phyloP scores from a whole-genome alignment of 2,113 vertebrate species.

The Syrmaticus mikado region DNA sequence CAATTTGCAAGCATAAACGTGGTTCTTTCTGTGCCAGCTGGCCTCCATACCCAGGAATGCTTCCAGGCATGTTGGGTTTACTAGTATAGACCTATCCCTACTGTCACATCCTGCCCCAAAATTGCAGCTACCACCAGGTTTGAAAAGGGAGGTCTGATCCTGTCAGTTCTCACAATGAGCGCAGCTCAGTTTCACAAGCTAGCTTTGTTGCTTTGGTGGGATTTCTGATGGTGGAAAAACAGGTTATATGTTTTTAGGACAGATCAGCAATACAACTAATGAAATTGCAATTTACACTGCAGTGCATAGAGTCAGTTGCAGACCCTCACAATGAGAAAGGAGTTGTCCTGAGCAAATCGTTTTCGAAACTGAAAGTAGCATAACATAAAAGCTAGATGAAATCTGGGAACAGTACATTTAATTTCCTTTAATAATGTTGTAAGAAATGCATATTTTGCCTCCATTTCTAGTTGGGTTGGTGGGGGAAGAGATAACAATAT shows the following conservation, averaged over 20 bases:
- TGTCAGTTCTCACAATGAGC: not conserved
- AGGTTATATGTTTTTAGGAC: not conserved
- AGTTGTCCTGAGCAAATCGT: not conserved
- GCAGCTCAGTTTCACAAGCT: not conserved
- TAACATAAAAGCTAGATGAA: not conserved
- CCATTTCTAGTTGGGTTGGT: not conserved
- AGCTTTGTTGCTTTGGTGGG: not conserved
- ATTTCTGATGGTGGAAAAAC: not conserved
- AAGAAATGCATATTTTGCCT: not conserved
- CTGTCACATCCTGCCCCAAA: not conserved
- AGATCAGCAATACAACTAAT: not conserved
- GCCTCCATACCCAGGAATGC: constrained; percentile 20
- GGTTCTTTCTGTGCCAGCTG: constrained; percentile 22
- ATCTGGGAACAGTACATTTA: not conserved
- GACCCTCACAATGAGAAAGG: not conserved
- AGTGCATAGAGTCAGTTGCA: not conserved
- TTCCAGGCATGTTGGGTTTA: constrained; percentile 23
- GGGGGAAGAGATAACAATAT: not conserved
- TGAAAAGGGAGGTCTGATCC: not conserved
- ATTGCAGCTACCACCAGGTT: not conserved
- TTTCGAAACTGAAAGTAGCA: not conserved
- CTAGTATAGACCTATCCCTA: constrained; percentile 31
- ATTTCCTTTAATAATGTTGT: constrained; percentile 14
- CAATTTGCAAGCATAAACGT: constrained; percentile 1
- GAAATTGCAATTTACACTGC: not conserved